Percentiles rank a stretch among this genome's conserved stretches.
These are phyloP conservation scores for Emmelina monodactyla DNA, from an alignment of 2,888 invertebrate genomes.

Conservation along the genomic window DNA sequence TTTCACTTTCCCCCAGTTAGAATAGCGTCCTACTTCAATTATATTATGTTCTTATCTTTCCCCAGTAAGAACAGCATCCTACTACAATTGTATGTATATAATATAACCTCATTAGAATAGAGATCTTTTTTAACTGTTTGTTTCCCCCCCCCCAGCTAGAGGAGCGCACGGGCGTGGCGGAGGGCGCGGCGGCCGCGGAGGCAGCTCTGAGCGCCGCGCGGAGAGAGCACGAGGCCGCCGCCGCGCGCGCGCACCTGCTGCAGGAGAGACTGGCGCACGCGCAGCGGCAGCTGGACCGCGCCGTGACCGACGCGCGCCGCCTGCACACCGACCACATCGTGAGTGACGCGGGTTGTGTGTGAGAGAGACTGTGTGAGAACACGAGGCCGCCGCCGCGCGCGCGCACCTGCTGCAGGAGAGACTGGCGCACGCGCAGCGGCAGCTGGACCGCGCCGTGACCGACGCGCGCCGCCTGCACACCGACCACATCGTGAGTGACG, in stretches of 20 bases:
- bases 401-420: constrained; percentile 47
- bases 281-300: not conserved
- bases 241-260: not conserved
- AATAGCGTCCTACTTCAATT: too few species aligned
- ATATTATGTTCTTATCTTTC: too few species aligned
- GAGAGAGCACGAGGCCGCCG: constrained; percentile 51
- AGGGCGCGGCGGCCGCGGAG: constrained; percentile 30
- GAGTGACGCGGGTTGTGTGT: constrained; percentile 33
- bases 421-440: constrained; percentile 53
- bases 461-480: constrained; percentile 52
- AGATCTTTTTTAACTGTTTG: too few species aligned
- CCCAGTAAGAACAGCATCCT: too few species aligned
- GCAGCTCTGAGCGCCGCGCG: constrained; percentile 43
- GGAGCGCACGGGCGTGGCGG: constrained; percentile 33
- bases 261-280: not conserved
- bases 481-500: constrained; percentile 27
- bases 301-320: not conserved
- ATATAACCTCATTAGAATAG: too few species aligned
- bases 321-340: not conserved
- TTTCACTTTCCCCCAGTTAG: too few species aligned
- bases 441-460: constrained; percentile 49
- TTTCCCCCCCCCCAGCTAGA: too few species aligned
- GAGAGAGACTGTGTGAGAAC: constrained; percentile 43
- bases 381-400: constrained; percentile 42
- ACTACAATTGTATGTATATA: too few species aligned